Evolutionary conservation across 2,113 vertebrate genomes (phyloP).

Genomic region (Muscicapa adusta): DNA sequence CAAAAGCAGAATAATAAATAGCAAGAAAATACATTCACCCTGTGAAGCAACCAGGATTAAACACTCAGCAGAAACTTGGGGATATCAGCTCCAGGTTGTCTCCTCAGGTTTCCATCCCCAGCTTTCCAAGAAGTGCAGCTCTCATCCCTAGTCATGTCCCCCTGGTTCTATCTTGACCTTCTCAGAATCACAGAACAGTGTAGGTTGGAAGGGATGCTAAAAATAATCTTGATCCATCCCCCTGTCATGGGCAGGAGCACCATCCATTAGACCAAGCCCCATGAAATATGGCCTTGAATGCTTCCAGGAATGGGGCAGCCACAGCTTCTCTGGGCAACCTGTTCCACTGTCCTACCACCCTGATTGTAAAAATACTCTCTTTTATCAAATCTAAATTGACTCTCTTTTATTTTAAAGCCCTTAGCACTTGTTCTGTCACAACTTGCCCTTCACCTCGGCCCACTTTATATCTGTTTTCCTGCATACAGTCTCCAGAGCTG

Average conservation of each 20-base stretch:
- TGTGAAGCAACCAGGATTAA: neutral
- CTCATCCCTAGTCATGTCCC: fast-evolving
- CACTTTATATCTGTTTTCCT: neutral
- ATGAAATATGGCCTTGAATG: neutral
- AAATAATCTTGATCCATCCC: neutral
- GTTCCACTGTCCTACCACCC: neutral
- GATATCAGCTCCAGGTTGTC: neutral
- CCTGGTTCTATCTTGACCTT: neutral
- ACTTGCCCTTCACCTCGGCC: neutral
- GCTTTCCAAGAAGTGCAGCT: neutral
- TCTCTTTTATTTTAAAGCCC: neutral
- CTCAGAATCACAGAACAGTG: neutral
- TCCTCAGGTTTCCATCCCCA: neutral
- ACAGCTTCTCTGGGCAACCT: neutral
- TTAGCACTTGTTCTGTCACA: neutral
- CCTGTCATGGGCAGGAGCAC: neutral
- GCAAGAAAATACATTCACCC: neutral
- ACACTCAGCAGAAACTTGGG: neutral
- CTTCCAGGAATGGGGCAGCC: neutral
- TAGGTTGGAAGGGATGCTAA: neutral
- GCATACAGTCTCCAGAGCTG: neutral
- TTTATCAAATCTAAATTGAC: neutral
- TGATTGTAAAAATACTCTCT: neutral
- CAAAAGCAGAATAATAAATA: slow-evolving; percentile 32
- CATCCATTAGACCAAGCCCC: neutral